Evolutionary conservation across 2,113 vertebrate genomes (phyloP), one percentile per base, ranked within the genome.

Genomic region (Psilopogon haemacephalus): DNA sequence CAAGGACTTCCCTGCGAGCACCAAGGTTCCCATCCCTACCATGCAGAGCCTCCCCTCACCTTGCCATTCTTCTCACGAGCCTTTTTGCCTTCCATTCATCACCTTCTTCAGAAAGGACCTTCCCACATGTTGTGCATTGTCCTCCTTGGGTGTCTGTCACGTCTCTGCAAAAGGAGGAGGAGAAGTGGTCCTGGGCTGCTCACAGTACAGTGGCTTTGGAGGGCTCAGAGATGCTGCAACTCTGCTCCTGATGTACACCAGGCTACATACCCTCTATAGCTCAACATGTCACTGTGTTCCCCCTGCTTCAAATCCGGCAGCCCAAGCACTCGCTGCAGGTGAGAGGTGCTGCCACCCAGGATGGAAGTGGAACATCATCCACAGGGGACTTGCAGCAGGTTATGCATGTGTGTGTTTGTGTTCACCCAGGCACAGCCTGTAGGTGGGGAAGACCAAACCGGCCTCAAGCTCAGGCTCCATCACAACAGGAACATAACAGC

Each of bases 1-100:
- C 0, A 0, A 69, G 44, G 72, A 64, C 62, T 88, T 90, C 20
- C 75, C 82, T 78, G 38, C 1, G 1, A 50, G 65, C 23, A 9
- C 14, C 0, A 2, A 86, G 59, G 86, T 30, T 90, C 80, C 86
- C 50, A 26, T 8, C 90, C 11, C 80, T 5, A 6, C 18, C 55
- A 15, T 4, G 21, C 6, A 26, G 68, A 72, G 32, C 58, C 16
- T 85, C 54, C 52, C 64, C 90, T 88, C 94, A 94, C 96, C 94
- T 94, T 86, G 79, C 85, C 90, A 70, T 86, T 80, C 56, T 96
- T 87, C 65, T 93, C 84, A 88, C 1, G 15, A 6, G 56, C n/a
- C 52, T 85, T 63, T 93, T 82, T 89, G 56, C 93, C 93, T 86
- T 85, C 89, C 94, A 85, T 94, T 93, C 79, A 85, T 80, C 42